These are phyloP conservation scores for Lagorchestes hirsutus DNA, from an alignment of 2,797 vertebrate genomes.

Conservation along the genomic window DNA sequence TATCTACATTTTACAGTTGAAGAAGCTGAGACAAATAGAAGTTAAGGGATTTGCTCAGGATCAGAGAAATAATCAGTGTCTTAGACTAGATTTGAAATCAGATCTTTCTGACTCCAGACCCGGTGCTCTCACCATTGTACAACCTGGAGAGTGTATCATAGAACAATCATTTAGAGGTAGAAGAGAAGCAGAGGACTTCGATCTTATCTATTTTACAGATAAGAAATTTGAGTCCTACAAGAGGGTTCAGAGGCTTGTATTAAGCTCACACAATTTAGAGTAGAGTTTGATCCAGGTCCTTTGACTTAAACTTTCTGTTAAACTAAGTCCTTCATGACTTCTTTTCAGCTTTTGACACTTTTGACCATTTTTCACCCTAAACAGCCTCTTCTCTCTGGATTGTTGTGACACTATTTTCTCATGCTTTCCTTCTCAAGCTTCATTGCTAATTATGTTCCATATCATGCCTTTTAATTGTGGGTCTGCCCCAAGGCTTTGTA, in stretches of 20 bases:
- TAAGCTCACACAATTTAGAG: neutral
- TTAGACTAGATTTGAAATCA: neutral
- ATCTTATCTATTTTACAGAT: neutral
- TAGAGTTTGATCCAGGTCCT: neutral
- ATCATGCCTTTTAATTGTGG: neutral
- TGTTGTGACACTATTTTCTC: neutral
- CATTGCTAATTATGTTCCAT: neutral
- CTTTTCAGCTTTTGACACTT: neutral
- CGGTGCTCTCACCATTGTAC: neutral
- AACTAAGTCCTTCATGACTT: neutral
- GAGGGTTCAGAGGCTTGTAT: neutral
- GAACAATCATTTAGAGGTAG: neutral
- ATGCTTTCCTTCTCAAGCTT: neutral
- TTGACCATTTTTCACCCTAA: neutral
- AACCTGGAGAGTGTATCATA: neutral
- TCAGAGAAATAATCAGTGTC: neutral
- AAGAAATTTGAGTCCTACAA: neutral
- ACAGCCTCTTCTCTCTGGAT: neutral
- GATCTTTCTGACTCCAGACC: neutral
- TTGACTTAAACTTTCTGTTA: neutral
- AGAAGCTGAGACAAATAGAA: neutral
- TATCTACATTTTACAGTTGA: neutral
- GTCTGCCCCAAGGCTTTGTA: too few species aligned
- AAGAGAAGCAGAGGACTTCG: neutral
- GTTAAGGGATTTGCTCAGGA: neutral